Base-by-base conservation (phyloP, 2,113 vertebrate genomes). In the Reinhardtius hippoglossoides region DNA sequence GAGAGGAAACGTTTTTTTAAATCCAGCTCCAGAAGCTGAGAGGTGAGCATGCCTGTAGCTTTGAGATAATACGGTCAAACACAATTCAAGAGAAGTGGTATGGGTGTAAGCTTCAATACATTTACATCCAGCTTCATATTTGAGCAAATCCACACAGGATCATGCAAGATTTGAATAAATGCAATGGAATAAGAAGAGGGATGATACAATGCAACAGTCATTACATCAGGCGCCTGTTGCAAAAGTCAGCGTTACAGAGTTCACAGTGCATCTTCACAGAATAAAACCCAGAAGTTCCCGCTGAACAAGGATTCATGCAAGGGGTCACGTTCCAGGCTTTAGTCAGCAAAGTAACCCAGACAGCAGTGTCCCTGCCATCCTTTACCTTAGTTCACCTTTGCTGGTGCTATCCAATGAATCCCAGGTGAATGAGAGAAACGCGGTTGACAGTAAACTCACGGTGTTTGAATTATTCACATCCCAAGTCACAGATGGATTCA, bases 381-480 rank as follows among this genome's bases (percentile, higher is more conserved):
- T 27, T 80, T 24, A 46, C 48, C 46, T 67, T 40, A 59, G 42
- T 46, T 71, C 27, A 77, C 57, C 57, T 59, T 58, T 55, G 21
- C 18, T 9, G 20, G 63, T 9, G 12, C 21, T 31, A 35, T 64
- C n/a, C 8, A 48, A 9, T 15, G n/a, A 81, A 56, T 61, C 55
- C 40, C 23, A 31, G 0, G 3, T 26, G 23, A 14, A 48, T 18
- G 8, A 9, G 5, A 60, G 10, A 64, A 60, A 40, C 2, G 40
- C 7, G 14, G 37, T 14, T 50, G 46, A 48, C 44, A 15, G 35
- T 42, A 9, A 52, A n/a, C n/a, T 21, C 4, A 7, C 15, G 4
- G 14, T 26, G 20, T 48, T 62, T 52, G 20, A 74, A 46, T 37
- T 5, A 54, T 10, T 83, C 52, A 27, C 27, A 42, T 61, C 7